Conservation (phyloP, 2,113 vertebrate species). For the Gasterosteus nipponicus region DNA sequence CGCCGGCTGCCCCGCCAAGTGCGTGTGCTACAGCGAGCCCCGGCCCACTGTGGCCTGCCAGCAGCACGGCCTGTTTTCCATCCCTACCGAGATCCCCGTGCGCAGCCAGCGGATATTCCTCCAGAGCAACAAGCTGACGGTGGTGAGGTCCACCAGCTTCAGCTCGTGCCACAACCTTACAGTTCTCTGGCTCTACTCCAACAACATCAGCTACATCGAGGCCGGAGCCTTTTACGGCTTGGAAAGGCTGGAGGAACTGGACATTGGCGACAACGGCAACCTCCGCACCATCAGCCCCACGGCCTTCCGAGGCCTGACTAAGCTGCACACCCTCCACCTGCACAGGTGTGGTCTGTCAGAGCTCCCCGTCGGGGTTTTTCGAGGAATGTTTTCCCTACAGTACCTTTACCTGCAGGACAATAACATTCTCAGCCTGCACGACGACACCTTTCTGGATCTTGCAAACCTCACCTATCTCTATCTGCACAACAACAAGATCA, state of each 20-base stretch:
- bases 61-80: conserved; percentile 92
- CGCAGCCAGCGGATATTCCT: conserved; percentile 96
- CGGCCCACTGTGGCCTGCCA: conserved; percentile 95
- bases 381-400: conserved; percentile 92
- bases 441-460: conserved; percentile 93
- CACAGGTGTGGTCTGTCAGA: conserved; percentile 94
- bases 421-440: conserved; percentile 87
- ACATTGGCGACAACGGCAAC: conserved; percentile 95
- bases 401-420: conserved; percentile 99
- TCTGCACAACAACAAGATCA: conserved; percentile 96
- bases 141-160: conserved; percentile 90
- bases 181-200: conserved; percentile 96
- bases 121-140: conserved; percentile 92
- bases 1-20: conserved; percentile 90
- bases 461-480: conserved; percentile 97
- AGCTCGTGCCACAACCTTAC: conserved; percentile 93
- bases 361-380: conserved; percentile 90
- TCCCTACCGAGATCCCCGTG: conserved; percentile 91
- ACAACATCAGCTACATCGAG: conserved; percentile 93
- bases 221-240: conserved; percentile 91
- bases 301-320: conserved; percentile 90
- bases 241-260: conserved; percentile 92
- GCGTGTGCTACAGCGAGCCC: conserved; percentile 95
- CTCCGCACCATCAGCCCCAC: conserved; percentile 89
- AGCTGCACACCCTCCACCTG: conserved; percentile 93